Conservation (phyloP, 2,888 invertebrate species). For the Lucinisca nassula region DNA sequence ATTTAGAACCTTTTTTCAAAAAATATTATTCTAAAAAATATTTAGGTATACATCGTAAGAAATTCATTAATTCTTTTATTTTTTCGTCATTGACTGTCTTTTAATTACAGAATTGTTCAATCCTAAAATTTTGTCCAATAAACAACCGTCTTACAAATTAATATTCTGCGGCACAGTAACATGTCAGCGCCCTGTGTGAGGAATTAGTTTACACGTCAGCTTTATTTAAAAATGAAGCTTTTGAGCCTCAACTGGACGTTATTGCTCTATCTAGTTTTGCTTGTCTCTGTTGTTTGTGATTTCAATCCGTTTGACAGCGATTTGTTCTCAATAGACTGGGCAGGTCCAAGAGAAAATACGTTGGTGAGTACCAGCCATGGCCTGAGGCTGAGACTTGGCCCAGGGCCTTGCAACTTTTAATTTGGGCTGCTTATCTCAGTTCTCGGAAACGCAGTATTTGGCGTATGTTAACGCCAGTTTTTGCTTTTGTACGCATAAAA, state of each 20-base stretch:
- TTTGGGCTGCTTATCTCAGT: too few species aligned
- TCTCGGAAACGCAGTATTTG: too few species aligned
- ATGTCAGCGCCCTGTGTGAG: conserved; percentile 69
- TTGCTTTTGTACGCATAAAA: too few species aligned
- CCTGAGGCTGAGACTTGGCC: too few species aligned
- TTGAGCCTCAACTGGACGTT: background rate
- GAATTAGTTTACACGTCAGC: conserved; percentile 41
- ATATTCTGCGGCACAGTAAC: conserved; percentile 40
- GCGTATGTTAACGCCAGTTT: too few species aligned
- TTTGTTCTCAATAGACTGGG: conserved; percentile 82
- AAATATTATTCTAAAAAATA: too few species aligned
- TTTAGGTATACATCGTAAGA: too few species aligned
- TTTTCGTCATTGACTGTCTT: background rate
- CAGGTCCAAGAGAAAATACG: conserved; percentile 69
- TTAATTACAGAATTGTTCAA: background rate
- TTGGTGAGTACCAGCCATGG: too few species aligned
- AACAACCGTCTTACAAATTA: background rate
- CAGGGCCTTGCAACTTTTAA: too few species aligned
- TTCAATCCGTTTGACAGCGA: conserved; percentile 84
- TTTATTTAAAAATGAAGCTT: background rate
- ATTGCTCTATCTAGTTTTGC: conserved; percentile 11
- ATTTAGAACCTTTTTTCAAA: too few species aligned
- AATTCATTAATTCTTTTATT: too few species aligned
- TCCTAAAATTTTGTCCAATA: background rate
- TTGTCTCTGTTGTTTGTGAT: conserved; percentile 37